These are phyloP conservation scores for Ochotona curzoniae DNA, from an alignment of 2,113 vertebrate species.

Conservation along the genomic window DNA sequence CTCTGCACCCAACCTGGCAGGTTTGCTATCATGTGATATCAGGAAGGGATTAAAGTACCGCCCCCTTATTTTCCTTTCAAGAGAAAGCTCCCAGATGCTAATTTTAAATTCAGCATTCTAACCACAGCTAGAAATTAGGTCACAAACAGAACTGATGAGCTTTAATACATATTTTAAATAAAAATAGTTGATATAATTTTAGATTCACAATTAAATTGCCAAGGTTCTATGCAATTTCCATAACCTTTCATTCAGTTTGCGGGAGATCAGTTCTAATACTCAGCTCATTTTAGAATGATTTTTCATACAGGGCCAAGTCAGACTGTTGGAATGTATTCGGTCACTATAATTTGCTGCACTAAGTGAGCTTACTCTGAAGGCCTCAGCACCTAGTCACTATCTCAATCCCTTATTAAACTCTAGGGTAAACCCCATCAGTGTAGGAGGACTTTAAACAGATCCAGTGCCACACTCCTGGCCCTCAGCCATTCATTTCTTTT, in stretches of 20 bases:
- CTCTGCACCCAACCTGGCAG: background rate
- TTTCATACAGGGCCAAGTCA: background rate
- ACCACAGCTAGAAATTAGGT: background rate
- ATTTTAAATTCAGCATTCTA: slow-evolving; percentile 10
- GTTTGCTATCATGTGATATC: background rate
- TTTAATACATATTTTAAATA: slow-evolving; percentile 35
- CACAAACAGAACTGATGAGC: background rate
- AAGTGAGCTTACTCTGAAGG: background rate
- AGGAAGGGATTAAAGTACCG: background rate
- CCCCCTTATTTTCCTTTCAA: background rate
- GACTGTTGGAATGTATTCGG: background rate
- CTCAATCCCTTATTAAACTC: background rate
- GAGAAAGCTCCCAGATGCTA: background rate
- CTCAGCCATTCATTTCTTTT: background rate
- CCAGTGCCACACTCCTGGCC: background rate
- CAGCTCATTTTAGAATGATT: background rate
- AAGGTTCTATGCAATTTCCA: background rate
- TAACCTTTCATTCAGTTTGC: background rate
- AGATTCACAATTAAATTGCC: background rate
- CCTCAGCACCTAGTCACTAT: background rate
- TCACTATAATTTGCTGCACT: background rate
- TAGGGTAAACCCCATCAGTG: background rate
- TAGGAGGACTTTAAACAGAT: background rate
- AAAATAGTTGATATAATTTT: slow-evolving; percentile 33
- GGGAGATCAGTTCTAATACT: background rate